Evolutionary conservation across 2,888 invertebrate genomes (phyloP).

Genomic region (Chrysotoxum bicinctum): DNA sequence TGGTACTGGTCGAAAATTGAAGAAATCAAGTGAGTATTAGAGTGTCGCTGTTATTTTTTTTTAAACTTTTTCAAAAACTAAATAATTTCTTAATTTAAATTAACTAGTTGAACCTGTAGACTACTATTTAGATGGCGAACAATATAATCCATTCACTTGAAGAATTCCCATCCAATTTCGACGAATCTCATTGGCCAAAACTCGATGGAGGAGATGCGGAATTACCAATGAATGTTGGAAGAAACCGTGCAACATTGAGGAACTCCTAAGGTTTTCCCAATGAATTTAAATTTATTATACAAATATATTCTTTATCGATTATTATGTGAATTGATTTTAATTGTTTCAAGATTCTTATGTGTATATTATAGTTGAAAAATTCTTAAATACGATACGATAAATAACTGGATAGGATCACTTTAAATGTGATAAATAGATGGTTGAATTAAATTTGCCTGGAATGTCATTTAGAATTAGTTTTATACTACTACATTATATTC

Average conservation of each 20-base stretch:
- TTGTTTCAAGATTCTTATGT: no score
- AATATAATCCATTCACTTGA: neutral
- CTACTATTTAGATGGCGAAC: neutral
- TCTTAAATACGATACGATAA: no score
- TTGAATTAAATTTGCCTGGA: no score
- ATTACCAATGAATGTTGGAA: neutral
- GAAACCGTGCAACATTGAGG: neutral
- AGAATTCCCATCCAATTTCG: constrained; percentile 1
- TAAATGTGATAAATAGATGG: no score
- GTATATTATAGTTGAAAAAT: no score
- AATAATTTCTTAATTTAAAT: neutral
- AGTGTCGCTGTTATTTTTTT: neutral
- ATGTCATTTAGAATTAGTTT: no score
- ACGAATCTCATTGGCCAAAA: neutral
- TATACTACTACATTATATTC: no score
- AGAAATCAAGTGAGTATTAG: neutral
- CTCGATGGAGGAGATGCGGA: neutral
- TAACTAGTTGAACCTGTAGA: neutral
- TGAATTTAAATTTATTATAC: neutral
- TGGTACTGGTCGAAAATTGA: neutral
- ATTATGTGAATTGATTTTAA: no score
- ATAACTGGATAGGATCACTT: no score
- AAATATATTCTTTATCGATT: no score
- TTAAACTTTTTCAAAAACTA: neutral
- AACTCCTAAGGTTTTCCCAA: neutral